Evolutionary conservation across 2,797 vertebrate species (phyloP), one percentile per base, ranked within the genome.

Genomic region (Characodon lateralis): DNA sequence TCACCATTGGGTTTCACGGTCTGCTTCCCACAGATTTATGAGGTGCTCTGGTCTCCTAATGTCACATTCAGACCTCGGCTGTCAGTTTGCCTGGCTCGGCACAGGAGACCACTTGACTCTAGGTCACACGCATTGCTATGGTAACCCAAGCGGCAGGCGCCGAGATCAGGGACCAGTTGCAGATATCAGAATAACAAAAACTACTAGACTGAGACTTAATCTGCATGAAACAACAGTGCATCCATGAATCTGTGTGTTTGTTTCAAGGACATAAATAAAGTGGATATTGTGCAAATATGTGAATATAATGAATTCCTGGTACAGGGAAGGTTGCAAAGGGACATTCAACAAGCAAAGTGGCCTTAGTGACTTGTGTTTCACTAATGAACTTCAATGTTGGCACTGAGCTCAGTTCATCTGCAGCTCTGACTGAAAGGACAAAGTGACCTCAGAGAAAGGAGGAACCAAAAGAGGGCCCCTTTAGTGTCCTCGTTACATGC

Each of bases 71-170:
- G 79, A 86, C 79, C 87, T 85, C 59, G 78, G 79, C 89, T 93
- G 92, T 91, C 93, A 88, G 83, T 78, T 91, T 68, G 79, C 88
- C 83, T 79, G 78, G 83, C 83, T 88, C 78, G 78, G 85, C 88
- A 86, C 92, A 79, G 85, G 85, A 85, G 85, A 88, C 87, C 86
- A 85, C 91, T 92, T 93, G 90, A 91, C 92, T 92, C 86, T 68
- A 80, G 91, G 92, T 93, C 92, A 91, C 85, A 73, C 74, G 65
- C 79, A 84, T 92, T 85, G 81, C 94, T 83, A 92, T 94, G 91
- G 91, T 85, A 92, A 92, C 91, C 71, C 74, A 80, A 87, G 79
- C 89, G 59, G 71, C 78, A 77, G 84, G 88, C 85, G 68, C 78
- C 46, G 46, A 87, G 87, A 89, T 87, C 92, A 91, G 83, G 83